Evolutionary conservation across 1,140 invertebrate species (phyloP), one percentile per base, ranked within the genome.

Genomic region (Steinernema feltiae): DNA sequence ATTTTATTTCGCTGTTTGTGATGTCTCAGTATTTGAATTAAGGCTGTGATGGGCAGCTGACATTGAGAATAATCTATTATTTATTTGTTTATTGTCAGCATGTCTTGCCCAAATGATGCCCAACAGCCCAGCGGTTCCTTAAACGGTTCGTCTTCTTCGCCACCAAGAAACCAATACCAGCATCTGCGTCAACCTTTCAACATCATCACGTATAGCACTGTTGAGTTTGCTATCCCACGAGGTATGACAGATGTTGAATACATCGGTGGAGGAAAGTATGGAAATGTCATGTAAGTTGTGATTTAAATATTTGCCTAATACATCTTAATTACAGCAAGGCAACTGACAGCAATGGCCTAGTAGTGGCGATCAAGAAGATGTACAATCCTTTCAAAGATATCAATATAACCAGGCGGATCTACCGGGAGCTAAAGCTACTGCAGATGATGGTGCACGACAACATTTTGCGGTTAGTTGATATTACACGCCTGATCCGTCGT

Each of bases 221-320:
- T 83, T 1, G 81, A 83, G 31, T 85, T 86, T 76, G 70, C 70
- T 24, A 78, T 85, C 21, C 83, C 83, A 0, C 32, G 48, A 24
- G 83, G 82, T 7, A 83, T 80, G 70, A 71, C 69, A 15, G 77
- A 76, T 63, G 53, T 75, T 27, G 84, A 82, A 32, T 86, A 85
- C 53, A 31, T 85, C 32, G 82, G 84, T 46, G 83, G 83, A 15
- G 84, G 83, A 3, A 80, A 76, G 31, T 85, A 86, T 71, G 83
- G 83, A 18, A 85, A 86, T 80, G 84, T 86, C n/a, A 83, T 86
- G 83, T 85, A 73, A 82, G 83, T 79, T 46, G 21, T 24, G 15
- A 35, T 81, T 27, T 24, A 7, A 32, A n/a, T n/a, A n/a, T n/a
- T n/a, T n/a, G n/a, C n/a, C 27, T 46, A n/a, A 72, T 72, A 69